Evolutionary conservation across 2,797 vertebrate genomes (phyloP).

Genomic region (Psittacula derbiana): DNA sequence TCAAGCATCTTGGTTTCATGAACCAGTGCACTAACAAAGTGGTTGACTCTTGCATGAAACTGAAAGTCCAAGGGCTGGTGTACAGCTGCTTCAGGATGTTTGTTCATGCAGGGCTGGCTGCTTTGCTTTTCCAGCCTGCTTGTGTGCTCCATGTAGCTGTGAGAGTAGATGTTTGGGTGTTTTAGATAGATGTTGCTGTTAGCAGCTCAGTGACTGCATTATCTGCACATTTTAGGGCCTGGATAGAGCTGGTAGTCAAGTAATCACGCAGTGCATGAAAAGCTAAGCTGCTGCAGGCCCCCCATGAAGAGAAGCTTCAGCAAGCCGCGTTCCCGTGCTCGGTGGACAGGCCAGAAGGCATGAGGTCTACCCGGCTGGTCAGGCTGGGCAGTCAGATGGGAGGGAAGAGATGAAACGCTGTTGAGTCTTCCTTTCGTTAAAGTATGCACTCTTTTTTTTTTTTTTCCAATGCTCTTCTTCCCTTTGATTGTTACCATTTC

Average conservation of each 20-base stretch:
- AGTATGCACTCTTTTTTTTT: neutral
- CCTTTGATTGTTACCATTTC: conserved; percentile 17
- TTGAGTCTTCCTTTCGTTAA: neutral
- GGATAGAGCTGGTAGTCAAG: neutral
- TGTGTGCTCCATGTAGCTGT: neutral
- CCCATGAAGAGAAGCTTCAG: neutral
- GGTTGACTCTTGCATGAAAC: neutral
- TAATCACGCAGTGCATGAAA: neutral
- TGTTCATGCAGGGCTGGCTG: neutral
- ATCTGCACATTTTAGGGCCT: neutral
- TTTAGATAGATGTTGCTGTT: neutral
- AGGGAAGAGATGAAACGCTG: neutral
- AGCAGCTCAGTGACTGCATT: neutral
- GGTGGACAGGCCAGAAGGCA: neutral
- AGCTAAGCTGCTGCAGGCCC: neutral
- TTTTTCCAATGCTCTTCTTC: neutral
- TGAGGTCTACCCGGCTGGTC: neutral
- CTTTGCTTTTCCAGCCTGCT: neutral
- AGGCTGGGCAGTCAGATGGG: neutral
- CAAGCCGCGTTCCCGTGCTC: neutral
- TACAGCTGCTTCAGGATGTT: neutral
- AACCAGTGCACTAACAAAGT: neutral
- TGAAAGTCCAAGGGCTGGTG: neutral
- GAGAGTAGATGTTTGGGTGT: neutral
- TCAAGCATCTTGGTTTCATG: neutral